phyloP scores from a whole-genome alignment of 1,140 invertebrate genomes.

The Solenopsis invicta region DNA sequence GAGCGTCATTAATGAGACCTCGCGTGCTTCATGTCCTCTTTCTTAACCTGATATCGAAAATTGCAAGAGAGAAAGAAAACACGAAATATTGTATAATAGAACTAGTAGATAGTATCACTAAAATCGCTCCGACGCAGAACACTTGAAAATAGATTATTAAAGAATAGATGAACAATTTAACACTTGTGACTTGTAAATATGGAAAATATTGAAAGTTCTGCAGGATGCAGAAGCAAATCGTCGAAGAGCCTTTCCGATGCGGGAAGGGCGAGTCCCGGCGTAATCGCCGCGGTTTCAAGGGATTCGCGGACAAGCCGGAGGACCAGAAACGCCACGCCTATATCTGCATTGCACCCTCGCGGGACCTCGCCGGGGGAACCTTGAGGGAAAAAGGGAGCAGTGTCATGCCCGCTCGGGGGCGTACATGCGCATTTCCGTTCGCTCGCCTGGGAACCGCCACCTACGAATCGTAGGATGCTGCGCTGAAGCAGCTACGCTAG shows the following conservation, averaged over 20 bases:
- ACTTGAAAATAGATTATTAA: not conserved
- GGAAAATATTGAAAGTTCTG: not conserved
- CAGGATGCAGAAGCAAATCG: not conserved
- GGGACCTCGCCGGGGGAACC: conserved; percentile 56
- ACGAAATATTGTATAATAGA: conserved; percentile 3
- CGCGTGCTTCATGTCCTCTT: not conserved
- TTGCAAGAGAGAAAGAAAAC: not conserved
- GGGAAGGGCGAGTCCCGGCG: conserved; percentile 15
- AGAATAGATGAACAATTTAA: not conserved
- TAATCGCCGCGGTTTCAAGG: conserved; percentile 20
- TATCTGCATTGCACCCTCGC: conserved; percentile 76
- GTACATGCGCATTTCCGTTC: conserved; percentile 76
- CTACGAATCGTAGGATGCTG: conserved; percentile 79
- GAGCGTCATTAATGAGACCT: not conserved
- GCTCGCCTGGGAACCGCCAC: conserved; percentile 56
- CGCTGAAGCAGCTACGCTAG: conserved; percentile 60
- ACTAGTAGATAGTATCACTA: too few species aligned
- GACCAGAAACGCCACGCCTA: conserved; percentile 72
- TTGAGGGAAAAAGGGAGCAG: conserved; percentile 74
- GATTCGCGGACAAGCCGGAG: conserved; percentile 21
- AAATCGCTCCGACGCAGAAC: too few species aligned
- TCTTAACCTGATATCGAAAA: conserved; percentile 2
- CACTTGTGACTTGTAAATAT: not conserved
- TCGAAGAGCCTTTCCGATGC: not conserved
- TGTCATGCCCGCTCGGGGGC: conserved; percentile 69